These are phyloP conservation scores for Pseudomugil tenellus DNA, from an alignment of 2,797 vertebrate species.

Conservation along the genomic window DNA sequence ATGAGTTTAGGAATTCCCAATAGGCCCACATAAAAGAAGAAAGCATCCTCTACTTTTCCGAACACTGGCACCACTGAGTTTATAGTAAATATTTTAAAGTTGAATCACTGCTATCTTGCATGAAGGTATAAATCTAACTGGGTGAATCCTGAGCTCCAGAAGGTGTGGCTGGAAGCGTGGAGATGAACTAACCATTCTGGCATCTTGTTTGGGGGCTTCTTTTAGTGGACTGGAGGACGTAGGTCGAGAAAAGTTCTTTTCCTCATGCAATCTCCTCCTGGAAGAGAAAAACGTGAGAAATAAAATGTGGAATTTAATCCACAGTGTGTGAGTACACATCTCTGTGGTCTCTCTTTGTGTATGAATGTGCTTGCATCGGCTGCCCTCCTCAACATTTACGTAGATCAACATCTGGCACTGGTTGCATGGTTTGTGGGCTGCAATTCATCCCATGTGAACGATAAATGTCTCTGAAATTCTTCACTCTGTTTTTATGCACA, in stretches of 20 bases:
- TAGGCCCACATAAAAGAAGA: constrained; percentile 42
- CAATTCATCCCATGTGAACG: constrained; percentile 66
- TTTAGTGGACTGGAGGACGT: constrained; percentile 72
- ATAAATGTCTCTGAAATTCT: constrained; percentile 62
- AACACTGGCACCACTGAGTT: constrained; percentile 17
- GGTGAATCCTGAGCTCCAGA: constrained; percentile 3
- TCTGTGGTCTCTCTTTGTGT: constrained; percentile 49
- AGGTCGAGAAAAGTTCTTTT: constrained; percentile 63
- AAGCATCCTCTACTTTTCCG: constrained; percentile 28
- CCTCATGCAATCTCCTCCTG: constrained; percentile 74
- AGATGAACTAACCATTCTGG: constrained; percentile 79
- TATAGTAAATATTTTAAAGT: constrained; percentile 32
- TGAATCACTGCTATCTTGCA: constrained; percentile 30
- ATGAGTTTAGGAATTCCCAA: constrained; percentile 51
- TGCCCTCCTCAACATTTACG: constrained; percentile 53
- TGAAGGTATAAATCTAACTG: constrained; percentile 17
- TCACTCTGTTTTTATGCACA: constrained; percentile 51
- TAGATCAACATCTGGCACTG: constrained; percentile 71
- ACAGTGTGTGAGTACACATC: constrained; percentile 17
- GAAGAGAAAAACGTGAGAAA: constrained; percentile 31
- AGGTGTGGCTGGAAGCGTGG: constrained; percentile 2
- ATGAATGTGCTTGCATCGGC: constrained; percentile 58
- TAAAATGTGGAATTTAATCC: constrained; percentile 26
- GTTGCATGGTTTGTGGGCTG: constrained; percentile 64
- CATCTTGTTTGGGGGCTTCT: constrained; percentile 69